These are phyloP conservation scores for Archips crataeganus DNA, from an alignment of 2,888 invertebrate genomes.

Conservation along the genomic window DNA sequence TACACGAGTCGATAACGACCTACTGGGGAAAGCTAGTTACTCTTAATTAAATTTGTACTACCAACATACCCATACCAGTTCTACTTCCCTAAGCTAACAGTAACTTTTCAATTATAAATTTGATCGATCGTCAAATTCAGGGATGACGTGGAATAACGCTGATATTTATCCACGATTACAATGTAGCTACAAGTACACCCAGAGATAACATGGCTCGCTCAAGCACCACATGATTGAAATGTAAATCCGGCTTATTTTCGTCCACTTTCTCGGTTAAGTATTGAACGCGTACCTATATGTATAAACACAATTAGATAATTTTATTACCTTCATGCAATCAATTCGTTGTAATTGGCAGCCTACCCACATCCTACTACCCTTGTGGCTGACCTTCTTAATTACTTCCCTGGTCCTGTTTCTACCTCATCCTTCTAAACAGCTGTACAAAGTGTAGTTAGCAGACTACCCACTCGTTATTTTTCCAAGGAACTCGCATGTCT, in stretches of 20 bases:
- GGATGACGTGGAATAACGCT: constrained; percentile 2
- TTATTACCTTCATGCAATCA: constrained; percentile 2
- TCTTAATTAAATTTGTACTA: constrained; percentile 50
- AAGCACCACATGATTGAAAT: constrained; percentile 26
- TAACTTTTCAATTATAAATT: constrained; percentile 55
- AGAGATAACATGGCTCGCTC: constrained; percentile 28
- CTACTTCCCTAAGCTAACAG: constrained; percentile 48
- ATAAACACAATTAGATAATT: background rate
- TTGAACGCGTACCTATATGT: background rate
- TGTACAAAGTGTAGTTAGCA: constrained; percentile 6
- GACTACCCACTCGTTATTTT: constrained; percentile 9
- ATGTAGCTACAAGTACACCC: background rate
- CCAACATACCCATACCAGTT: constrained; percentile 32
- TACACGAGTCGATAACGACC: constrained; percentile 30
- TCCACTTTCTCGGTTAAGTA: constrained; percentile 6
- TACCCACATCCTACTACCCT: background rate
- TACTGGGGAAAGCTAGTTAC: constrained; percentile 18
- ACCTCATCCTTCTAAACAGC: background rate
- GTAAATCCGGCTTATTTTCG: constrained; percentile 18
- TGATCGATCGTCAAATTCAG: constrained; percentile 39
- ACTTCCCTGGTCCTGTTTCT: background rate
- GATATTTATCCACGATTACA: background rate
- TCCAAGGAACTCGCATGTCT: background rate
- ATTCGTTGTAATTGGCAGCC: constrained; percentile 7
- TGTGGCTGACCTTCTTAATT: constrained; percentile 2